Evolutionary conservation across 2,888 invertebrate genomes (phyloP).

Genomic region (Ormyrus thymus): DNA sequence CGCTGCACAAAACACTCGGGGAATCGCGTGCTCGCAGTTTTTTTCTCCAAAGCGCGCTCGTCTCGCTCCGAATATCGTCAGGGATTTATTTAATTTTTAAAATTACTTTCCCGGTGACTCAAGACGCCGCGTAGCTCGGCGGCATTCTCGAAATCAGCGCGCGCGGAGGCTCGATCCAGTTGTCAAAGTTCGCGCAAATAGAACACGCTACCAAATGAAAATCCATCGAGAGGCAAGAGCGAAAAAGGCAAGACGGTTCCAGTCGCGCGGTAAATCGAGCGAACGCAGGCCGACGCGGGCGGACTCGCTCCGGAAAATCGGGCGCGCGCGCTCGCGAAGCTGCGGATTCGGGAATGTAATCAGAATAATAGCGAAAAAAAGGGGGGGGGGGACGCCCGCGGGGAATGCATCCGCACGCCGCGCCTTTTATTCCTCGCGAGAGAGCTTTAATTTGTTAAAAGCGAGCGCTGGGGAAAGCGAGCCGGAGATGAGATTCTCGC

Average conservation of each 20-base stretch:
- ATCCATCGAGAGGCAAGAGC: constrained; percentile 26
- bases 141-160: too few relatives aligned
- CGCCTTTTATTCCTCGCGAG: background rate
- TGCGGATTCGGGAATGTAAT: constrained; percentile 66
- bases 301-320: constrained; percentile 9
- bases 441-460: constrained; percentile 70
- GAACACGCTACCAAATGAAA: background rate
- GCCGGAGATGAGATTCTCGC: constrained; percentile 33
- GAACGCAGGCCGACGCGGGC: constrained; percentile 23
- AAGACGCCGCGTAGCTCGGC: too few relatives aligned
- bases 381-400: constrained; percentile 27
- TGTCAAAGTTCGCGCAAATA: too few relatives aligned
- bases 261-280: constrained; percentile 37
- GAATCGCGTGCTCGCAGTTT: too few relatives aligned
- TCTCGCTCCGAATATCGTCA: too few relatives aligned
- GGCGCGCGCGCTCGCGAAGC: background rate
- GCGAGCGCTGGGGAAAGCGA: constrained; percentile 55
- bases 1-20: too few relatives aligned
- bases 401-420: background rate
- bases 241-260: background rate
- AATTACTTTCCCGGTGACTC: too few relatives aligned
- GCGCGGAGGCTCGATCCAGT: too few relatives aligned
- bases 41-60: too few relatives aligned
- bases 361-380: constrained; percentile 67
- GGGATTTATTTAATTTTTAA: too few relatives aligned